phyloP scores from a whole-genome alignment of 1,140 invertebrate species.

The Aphelenchoides avenae region DNA sequence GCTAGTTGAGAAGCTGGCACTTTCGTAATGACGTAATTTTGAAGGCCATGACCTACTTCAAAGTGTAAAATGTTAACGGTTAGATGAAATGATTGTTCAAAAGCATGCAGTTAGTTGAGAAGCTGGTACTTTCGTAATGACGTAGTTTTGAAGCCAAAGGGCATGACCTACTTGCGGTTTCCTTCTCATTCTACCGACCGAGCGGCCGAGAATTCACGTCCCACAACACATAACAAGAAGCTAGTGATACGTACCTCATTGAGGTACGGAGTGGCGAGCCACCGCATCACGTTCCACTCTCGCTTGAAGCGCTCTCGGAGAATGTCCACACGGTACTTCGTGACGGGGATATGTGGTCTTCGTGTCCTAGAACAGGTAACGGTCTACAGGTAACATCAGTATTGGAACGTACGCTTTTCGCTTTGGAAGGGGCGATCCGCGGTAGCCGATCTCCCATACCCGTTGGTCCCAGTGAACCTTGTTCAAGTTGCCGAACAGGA shows the following conservation, averaged over 20 bases:
- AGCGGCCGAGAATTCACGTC: too few species aligned
- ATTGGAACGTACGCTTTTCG: constrained; percentile 47
- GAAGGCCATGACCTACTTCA: too few species aligned
- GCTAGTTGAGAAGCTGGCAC: background rate
- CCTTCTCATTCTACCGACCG: too few species aligned
- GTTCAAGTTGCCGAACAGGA: too few species aligned
- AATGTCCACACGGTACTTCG: constrained; percentile 25
- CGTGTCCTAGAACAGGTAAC: constrained; percentile 41
- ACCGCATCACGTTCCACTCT: constrained; percentile 52
- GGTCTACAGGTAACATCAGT: background rate
- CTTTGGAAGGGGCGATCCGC: constrained; percentile 47
- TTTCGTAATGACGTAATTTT: too few species aligned
- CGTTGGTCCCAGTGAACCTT: constrained; percentile 59
- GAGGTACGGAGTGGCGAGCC: constrained; percentile 52
- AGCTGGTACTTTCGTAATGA: too few species aligned
- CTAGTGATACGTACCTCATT: constrained; percentile 29
- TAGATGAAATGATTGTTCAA: too few species aligned
- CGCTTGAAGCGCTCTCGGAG: constrained; percentile 38
- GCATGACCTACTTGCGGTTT: too few species aligned
- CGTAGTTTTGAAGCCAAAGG: too few species aligned
- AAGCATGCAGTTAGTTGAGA: too few species aligned
- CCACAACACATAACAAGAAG: background rate
- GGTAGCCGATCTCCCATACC: constrained; percentile 56
- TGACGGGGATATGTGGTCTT: constrained; percentile 37
- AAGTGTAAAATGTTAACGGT: too few species aligned